Evolutionary conservation across 2,797 vertebrate species (phyloP), one percentile per base, ranked within the genome.

Genomic region (Labroides dimidiatus): DNA sequence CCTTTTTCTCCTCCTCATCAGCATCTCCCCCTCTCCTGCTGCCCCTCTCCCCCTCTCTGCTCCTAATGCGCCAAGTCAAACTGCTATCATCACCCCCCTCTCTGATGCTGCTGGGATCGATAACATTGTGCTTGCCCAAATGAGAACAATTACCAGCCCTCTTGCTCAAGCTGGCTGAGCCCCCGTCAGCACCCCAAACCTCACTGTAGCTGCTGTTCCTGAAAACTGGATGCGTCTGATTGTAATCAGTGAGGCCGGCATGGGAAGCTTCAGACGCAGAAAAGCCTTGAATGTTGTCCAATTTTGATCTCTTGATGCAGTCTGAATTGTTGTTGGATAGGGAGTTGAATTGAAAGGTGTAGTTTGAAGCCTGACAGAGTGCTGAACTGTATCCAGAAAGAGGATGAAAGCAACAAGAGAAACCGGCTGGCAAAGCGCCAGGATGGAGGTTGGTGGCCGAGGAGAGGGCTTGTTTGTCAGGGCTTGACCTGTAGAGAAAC

Each of bases 91-190:
- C 88, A 71, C 73, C 84, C 82, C 77, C 72, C 74, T 76, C 77
- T 56, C 44, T 64, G 50, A 9, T 61, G 73, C 80, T 86, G 86
- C 58, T 67, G 17, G 61, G 80, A 88, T 93, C 89, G 81, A 93
- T 93, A 91, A 86, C 78, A 85, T 76, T 84, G 87, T 89, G 75
- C 81, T 87, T 77, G 72, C 45, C 85, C 67, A 86, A 87, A 86
- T 79, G 64, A 84, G 74, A 84, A 89, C 77, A 86, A 88, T 87
- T 81, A 84, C 72, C 70, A 59, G 68, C 67, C 72, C 78, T 69
- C 65, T 64, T 75, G 77, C 79, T 59, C 84, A 64, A 20, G 23
- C 69, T 71, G 78, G 16, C 69, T 47, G 81, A 77, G 62, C 72
- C 69, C 64, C 77, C 69, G 74, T 75, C 75, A 67, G 56, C 62